A percentile compares a stretch with the other conserved stretches of the same genome.
Evolutionary conservation across 1,140 invertebrate genomes (phyloP).

Genomic region (Andrena cerasifolii): DNA sequence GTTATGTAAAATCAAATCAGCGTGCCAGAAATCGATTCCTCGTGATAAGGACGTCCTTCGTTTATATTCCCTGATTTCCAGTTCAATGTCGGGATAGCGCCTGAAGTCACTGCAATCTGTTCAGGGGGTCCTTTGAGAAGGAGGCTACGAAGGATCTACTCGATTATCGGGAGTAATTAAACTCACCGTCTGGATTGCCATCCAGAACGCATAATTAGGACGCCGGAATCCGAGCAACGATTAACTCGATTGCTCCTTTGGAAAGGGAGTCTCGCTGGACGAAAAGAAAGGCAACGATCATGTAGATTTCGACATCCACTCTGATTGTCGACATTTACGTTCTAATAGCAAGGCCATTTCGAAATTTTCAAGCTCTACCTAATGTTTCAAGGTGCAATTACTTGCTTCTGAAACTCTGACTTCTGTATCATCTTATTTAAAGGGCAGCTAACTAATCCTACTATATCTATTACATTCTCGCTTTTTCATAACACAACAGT

Average conservation of each 20-base stretch:
- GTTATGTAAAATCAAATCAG: not conserved
- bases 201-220: conserved; percentile 43
- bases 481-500: no score
- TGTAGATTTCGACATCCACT: not conserved
- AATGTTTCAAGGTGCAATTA: no score
- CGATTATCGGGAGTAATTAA: conserved; percentile 54
- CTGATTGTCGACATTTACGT: not conserved
- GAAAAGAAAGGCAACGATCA: not conserved
- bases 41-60: conserved; percentile 20
- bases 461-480: no score
- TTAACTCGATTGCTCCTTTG: conserved; percentile 42
- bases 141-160: conserved; percentile 40
- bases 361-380: no score
- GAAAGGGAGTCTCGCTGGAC: not conserved
- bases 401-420: no score
- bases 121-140: conserved; percentile 32
- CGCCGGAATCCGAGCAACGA: conserved; percentile 24
- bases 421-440: no score
- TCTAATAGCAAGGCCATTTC: not conserved
- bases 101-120: conserved; percentile 31
- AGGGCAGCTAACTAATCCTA: no score
- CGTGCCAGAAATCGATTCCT: not conserved
- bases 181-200: conserved; percentile 20
- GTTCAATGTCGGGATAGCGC: conserved; percentile 17
- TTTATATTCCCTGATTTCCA: conserved; percentile 49